Conservation (phyloP, 2,888 invertebrate species). For the Alviniconcha strummeri region DNA sequence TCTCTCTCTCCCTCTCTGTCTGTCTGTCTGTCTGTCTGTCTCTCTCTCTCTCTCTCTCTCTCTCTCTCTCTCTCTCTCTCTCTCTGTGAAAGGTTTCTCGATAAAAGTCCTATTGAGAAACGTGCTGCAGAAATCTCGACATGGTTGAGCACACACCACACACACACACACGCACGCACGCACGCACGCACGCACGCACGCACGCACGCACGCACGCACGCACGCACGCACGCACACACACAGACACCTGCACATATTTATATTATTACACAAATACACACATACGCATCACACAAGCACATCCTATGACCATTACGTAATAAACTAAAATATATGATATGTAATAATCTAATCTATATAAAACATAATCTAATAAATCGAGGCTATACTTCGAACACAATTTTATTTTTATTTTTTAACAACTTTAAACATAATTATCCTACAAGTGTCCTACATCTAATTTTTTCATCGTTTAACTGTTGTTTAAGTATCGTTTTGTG, state of each 20-base stretch:
- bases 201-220: slow-evolving; percentile 10
- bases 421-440: too few relatives aligned
- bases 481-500: too few relatives aligned
- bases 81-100: background rate
- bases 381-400: too few relatives aligned
- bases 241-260: background rate
- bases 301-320: too few relatives aligned
- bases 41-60: background rate
- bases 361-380: too few relatives aligned
- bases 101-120: background rate
- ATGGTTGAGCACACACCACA: slow-evolving; percentile 6
- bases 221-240: slow-evolving; percentile 6
- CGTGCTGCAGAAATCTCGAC: background rate
- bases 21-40: background rate
- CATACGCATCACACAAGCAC: background rate
- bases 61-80: background rate
- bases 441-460: too few relatives aligned
- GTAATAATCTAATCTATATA: too few relatives aligned
- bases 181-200: slow-evolving; percentile 7
- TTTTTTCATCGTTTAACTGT: too few relatives aligned
- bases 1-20: background rate
- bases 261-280: background rate
- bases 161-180: slow-evolving; percentile 5
- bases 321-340: too few relatives aligned
- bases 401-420: background rate